Base-by-base conservation (phyloP, 2,113 vertebrate species). In the Gracilinanus agilis region DNA sequence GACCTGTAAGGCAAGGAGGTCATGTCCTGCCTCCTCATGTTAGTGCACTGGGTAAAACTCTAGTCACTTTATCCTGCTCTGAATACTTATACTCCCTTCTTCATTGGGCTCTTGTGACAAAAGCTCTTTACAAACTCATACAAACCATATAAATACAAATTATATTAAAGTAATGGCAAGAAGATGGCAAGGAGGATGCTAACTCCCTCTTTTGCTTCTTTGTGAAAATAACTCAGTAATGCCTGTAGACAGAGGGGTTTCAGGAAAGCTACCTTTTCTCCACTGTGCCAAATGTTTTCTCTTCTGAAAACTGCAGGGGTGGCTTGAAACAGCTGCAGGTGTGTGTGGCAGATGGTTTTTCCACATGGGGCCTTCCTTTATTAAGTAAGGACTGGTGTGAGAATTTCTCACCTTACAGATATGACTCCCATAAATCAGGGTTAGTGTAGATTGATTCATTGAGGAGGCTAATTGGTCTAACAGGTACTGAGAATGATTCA, bases 391-490 rank as follows among this genome's bases (percentile, higher is more conserved):
- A 83, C 67, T 75, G 67, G 67, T 83, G 67, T 83, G 67, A 83
- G 67, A 83, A 83, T 83, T 83, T 83, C 67, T 83, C 67, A 83
- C 67, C 67, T 83, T 83, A 40, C 67, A 83, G 67, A 83, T 83
- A 83, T 83, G 67, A 83, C 67, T 83, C 67, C 67, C 67, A 83
- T 83, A 83, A 83, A 83, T 83, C 67, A 83, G 67, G 67, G 67
- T 83, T 83, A 83, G 67, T 83, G 67, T 83, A 83, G 67, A 83
- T 83, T 83, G n/a, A 83, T 83, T 83, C 67, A 83, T 83, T 83
- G 67, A 83, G 67, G n/a, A 83, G 67, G 6, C 67, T 83, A 83
- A 83, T 83, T 83, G 67, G n/a, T 40, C 67, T 83, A 83, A 40
- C 67, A 83, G 34, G 67, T 83, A 40, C 67, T 40, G n/a, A 83